Conservation (phyloP, 2,797 vertebrate genomes). For the Acanthurus lineatus region DNA sequence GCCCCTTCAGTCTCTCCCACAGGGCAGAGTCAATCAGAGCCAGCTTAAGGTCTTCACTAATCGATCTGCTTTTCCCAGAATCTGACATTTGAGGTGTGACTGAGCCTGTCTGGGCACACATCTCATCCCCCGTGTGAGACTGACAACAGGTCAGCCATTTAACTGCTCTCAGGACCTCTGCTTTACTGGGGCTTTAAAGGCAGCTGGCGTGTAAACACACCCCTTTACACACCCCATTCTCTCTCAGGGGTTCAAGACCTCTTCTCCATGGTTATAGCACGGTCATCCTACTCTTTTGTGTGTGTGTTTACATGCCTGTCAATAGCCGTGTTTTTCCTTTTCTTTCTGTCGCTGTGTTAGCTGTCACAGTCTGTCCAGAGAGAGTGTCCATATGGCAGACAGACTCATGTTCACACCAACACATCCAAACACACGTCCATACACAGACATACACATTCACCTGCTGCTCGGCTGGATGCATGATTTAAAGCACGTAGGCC, state of each 20-base stretch:
- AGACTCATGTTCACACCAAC: background rate
- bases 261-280: slow-evolving; percentile 54
- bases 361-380: slow-evolving; percentile 10
- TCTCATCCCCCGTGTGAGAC: slow-evolving; percentile 32
- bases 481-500: slow-evolving; percentile 40
- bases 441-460: slow-evolving; percentile 6
- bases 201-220: slow-evolving; percentile 33
- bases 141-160: slow-evolving; percentile 31
- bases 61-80: slow-evolving; percentile 71
- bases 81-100: slow-evolving; percentile 66
- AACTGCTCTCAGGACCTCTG: slow-evolving; percentile 8
- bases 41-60: slow-evolving; percentile 61
- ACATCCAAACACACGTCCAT: background rate
- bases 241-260: slow-evolving; percentile 19
- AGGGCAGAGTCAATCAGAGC: slow-evolving; percentile 66
- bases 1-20: slow-evolving; percentile 50
- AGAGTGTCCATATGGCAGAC: slow-evolving; percentile 24
- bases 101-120: slow-evolving; percentile 34
- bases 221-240: slow-evolving; percentile 5
- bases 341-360: slow-evolving; percentile 3
- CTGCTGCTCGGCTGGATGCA: background rate
- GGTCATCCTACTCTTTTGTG: background rate
- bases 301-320: slow-evolving; percentile 28
- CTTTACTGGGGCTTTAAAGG: slow-evolving; percentile 1
- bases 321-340: slow-evolving; percentile 19